Percentiles rank a stretch among this genome's conserved stretches.
Conservation (phyloP, 2,888 invertebrate genomes). For the Itoplectis maculator region DNA sequence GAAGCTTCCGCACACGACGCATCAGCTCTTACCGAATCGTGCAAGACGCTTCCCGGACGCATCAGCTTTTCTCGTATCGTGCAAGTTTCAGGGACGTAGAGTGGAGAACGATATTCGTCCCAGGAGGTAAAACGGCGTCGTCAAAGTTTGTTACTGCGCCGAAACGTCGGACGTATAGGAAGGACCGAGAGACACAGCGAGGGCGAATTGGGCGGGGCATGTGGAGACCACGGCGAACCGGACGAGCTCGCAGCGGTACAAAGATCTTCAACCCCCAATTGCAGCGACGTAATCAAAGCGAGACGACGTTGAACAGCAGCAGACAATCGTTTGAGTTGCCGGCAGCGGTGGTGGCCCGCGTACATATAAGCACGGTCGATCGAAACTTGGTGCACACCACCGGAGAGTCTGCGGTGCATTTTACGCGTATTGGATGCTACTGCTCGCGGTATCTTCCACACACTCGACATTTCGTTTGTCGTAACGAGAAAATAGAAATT, state of each 20-base stretch:
- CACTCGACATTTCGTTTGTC: constrained; percentile 8
- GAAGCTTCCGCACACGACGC: no score
- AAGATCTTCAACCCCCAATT: constrained; percentile 28
- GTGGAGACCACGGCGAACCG: constrained; percentile 6
- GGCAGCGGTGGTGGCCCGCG: background rate
- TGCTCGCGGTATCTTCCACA: background rate
- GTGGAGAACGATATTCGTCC: constrained; percentile 2
- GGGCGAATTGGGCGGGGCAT: constrained; percentile 16
- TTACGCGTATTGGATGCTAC: background rate
- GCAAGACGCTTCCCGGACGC: background rate
- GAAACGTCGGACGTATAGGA: constrained; percentile 12
- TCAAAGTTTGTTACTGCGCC: constrained; percentile 48
- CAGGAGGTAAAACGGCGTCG: constrained; percentile 29
- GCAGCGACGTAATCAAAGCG: constrained; percentile 41
- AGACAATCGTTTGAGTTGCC: constrained; percentile 15
- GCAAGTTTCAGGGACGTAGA: background rate
- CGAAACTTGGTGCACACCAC: background rate
- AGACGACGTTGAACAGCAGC: constrained; percentile 2
- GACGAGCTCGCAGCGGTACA: background rate
- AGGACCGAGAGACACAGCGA: background rate
- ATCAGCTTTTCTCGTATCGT: no score
- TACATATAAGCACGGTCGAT: constrained; percentile 14
- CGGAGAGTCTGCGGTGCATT: background rate
- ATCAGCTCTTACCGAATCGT: constrained; percentile 4
- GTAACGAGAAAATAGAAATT: constrained; percentile 15